Evolutionary conservation across 2,888 invertebrate genomes (phyloP).

Genomic region (Drosophila acutilabella): DNA sequence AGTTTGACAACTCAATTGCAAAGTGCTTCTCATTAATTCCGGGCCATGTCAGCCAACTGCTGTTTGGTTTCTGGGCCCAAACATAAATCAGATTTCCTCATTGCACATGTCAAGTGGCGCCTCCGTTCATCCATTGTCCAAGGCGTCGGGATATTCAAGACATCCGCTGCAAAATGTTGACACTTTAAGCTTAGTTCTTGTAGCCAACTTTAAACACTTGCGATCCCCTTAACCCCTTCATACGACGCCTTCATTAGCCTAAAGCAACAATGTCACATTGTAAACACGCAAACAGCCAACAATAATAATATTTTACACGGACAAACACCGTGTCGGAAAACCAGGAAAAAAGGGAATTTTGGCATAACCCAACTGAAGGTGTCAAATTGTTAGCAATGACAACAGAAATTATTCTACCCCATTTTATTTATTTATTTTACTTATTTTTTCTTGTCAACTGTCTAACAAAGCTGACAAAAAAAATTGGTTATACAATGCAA

Average conservation of each 20-base stretch:
- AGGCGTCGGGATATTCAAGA: neutral
- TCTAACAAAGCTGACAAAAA: conserved; percentile 16
- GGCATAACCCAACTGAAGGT: conserved; percentile 3
- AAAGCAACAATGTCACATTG: conserved; percentile 42
- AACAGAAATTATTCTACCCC: conserved; percentile 53
- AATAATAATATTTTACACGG: conserved; percentile 72
- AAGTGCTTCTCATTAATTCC: conserved; percentile 72
- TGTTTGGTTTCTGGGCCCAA: conserved; percentile 53
- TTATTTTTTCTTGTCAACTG: conserved; percentile 33
- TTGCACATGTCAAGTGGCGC: conserved; percentile 63
- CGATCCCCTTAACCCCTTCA: conserved; percentile 4
- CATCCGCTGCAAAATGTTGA: conserved; percentile 8
- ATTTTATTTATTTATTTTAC: conserved; percentile 31
- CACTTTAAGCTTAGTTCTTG: neutral
- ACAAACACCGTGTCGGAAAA: conserved; percentile 53
- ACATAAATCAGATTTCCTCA: conserved; percentile 62
- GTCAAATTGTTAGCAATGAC: conserved; percentile 55
- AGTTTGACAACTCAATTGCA: conserved; percentile 70
- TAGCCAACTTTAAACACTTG: neutral
- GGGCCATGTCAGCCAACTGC: conserved; percentile 62
- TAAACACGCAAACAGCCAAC: conserved; percentile 39
- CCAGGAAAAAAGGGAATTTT: conserved; percentile 2
- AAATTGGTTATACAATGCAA: conserved; percentile 10
- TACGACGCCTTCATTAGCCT: conserved; percentile 62
- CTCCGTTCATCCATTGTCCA: conserved; percentile 8